Evolutionary conservation across 2,797 vertebrate species (phyloP).

Genomic region (Sebastes melanostomus): DNA sequence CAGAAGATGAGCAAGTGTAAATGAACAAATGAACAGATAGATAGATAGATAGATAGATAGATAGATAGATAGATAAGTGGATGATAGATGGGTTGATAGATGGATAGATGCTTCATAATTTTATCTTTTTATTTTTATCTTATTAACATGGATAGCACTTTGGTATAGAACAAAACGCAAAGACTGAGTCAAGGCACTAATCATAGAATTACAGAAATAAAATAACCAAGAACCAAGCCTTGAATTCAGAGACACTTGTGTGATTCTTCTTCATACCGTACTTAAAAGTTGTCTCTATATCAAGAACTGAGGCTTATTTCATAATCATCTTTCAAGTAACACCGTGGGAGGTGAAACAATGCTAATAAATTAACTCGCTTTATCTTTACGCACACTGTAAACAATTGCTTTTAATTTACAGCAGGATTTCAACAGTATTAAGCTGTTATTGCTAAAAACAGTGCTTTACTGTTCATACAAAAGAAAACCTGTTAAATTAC

Average conservation of each 20-base stretch:
- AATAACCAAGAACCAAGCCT: neutral
- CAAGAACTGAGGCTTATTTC: conserved; percentile 53
- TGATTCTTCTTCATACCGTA: neutral
- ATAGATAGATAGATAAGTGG: too few relatives aligned
- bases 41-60: neutral
- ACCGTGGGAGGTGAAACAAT: conserved; percentile 71
- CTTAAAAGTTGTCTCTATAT: conserved; percentile 24
- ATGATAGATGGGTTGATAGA: too few relatives aligned
- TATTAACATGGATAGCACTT: neutral
- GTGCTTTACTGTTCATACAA: too few relatives aligned
- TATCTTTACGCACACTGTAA: too few relatives aligned
- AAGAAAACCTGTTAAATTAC: too few relatives aligned
- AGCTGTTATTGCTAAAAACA: too few relatives aligned
- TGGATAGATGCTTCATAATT: neutral
- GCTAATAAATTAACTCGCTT: conserved; percentile 1
- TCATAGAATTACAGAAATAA: neutral
- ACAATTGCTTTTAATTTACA: too few relatives aligned
- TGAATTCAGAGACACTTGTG: neutral
- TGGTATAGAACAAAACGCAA: too few relatives aligned
- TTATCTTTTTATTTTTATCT: neutral
- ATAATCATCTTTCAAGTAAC: conserved; percentile 72
- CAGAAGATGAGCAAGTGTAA: neutral
- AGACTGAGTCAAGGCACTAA: neutral
- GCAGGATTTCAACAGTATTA: too few relatives aligned
- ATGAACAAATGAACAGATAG: neutral